These are phyloP conservation scores for Neodiprion pinetum DNA, from an alignment of 1,140 invertebrate species.

Conservation along the genomic window DNA sequence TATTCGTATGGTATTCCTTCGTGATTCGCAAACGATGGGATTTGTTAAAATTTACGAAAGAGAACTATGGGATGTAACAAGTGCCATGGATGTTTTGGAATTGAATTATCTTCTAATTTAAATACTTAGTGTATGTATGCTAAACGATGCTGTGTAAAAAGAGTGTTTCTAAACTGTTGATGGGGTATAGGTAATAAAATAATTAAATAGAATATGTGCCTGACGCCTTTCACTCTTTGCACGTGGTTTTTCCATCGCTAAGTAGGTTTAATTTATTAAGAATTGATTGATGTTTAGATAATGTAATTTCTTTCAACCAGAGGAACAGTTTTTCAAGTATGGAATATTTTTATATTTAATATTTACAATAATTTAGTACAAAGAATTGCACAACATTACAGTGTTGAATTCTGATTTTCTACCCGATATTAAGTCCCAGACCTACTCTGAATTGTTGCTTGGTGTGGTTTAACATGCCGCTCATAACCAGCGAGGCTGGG, in stretches of 20 bases:
- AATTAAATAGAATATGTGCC: background rate
- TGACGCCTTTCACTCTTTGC: too few relatives aligned
- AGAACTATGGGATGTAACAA: too few relatives aligned
- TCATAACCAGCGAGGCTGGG: slow-evolving; percentile 75
- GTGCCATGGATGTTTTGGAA: too few relatives aligned
- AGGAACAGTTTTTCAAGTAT: slow-evolving; percentile 11
- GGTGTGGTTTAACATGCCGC: slow-evolving; percentile 75
- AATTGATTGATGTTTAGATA: too few relatives aligned
- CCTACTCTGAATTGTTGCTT: slow-evolving; percentile 68
- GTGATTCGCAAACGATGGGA: too few relatives aligned
- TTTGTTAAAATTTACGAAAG: too few relatives aligned
- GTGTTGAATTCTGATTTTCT: slow-evolving; percentile 25
- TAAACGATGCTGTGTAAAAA: slow-evolving; percentile 5
- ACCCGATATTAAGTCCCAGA: slow-evolving; percentile 68
- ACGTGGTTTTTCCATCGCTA: too few relatives aligned
- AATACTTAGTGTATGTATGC: background rate
- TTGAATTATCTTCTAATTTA: background rate
- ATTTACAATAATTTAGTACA: slow-evolving; percentile 19
- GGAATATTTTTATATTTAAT: slow-evolving; percentile 21
- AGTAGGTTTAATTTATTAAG: too few relatives aligned
- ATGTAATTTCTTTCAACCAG: background rate
- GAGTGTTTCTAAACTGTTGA: slow-evolving; percentile 1
- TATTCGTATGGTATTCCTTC: too few relatives aligned
- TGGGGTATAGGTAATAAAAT: background rate
- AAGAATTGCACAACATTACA: slow-evolving; percentile 7